Evolutionary conservation across 2,797 vertebrate species (phyloP).

Genomic region (Necrosyrtes monachus): DNA sequence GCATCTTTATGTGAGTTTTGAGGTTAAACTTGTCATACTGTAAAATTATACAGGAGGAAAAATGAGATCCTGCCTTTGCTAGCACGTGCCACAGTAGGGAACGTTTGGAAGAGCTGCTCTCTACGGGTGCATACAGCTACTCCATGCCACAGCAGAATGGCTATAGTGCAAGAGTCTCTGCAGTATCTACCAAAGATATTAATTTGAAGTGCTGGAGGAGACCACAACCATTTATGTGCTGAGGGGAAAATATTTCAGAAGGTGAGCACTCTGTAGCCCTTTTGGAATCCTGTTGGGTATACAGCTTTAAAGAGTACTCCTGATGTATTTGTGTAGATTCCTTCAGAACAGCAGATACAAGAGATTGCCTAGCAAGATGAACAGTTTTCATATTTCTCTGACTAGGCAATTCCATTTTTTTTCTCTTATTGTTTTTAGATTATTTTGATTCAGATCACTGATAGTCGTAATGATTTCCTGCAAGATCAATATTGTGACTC

Average conservation of each 20-base stretch:
- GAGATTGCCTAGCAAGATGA: not conserved
- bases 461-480: not conserved
- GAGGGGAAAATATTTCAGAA: not conserved
- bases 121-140: not conserved
- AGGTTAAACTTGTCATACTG: not conserved
- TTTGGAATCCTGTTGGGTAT: not conserved
- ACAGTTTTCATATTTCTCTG: not conserved
- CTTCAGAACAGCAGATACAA: not conserved
- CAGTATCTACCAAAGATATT: conserved; percentile 57
- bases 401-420: not conserved
- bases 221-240: not conserved
- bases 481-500: not conserved
- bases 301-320: conserved; percentile 27
- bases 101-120: not conserved
- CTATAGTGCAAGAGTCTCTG: not conserved
- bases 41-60: not conserved
- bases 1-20: not conserved
- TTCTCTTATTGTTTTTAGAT: not conserved
- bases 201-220: conserved; percentile 5
- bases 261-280: not conserved
- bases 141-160: not conserved
- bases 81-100: not conserved
- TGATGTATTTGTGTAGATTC: conserved; percentile 14
- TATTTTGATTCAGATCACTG: not conserved
- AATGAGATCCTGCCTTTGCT: not conserved